A percentile compares a stretch with the other conserved stretches of the same genome.
phyloP scores from a whole-genome alignment of 2,797 vertebrate species.

The Crenichthys baileyi region DNA sequence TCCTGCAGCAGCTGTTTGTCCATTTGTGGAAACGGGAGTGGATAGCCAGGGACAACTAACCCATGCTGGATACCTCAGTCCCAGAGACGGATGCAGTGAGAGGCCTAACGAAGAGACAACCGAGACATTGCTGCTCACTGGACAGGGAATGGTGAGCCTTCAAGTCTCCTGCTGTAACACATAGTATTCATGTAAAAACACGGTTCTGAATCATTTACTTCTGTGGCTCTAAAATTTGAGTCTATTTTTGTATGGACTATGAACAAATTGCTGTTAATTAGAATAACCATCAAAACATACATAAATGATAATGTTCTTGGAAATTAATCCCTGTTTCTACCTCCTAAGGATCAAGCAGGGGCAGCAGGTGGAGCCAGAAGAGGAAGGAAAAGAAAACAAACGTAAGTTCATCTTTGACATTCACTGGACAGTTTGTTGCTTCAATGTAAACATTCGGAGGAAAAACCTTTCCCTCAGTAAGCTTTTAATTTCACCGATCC shows the following conservation, averaged over 20 bases:
- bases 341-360: slow-evolving; percentile 72
- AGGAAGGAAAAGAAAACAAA: slow-evolving; percentile 86
- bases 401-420: slow-evolving; percentile 68
- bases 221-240: not conserved
- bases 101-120: slow-evolving; percentile 63
- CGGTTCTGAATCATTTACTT: slow-evolving; percentile 7
- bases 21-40: slow-evolving; percentile 63
- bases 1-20: slow-evolving; percentile 65
- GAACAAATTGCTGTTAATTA: not conserved
- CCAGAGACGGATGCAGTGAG: slow-evolving; percentile 68
- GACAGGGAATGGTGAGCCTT: slow-evolving; percentile 75
- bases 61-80: slow-evolving; percentile 75
- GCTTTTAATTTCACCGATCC: not conserved
- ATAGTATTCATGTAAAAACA: not conserved
- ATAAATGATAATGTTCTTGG: slow-evolving; percentile 6
- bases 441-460: not conserved
- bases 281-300: not conserved
- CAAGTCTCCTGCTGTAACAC: not conserved
- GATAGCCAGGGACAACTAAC: slow-evolving; percentile 68
- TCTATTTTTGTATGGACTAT: not conserved
- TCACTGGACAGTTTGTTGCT: not conserved
- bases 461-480: not conserved
- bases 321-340: slow-evolving; percentile 32
- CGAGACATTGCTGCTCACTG: slow-evolving; percentile 60
- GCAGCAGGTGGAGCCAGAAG: slow-evolving; percentile 73